Evolutionary conservation across 1,140 invertebrate species (phyloP).

Genomic region (Scaptomyza montana): DNA sequence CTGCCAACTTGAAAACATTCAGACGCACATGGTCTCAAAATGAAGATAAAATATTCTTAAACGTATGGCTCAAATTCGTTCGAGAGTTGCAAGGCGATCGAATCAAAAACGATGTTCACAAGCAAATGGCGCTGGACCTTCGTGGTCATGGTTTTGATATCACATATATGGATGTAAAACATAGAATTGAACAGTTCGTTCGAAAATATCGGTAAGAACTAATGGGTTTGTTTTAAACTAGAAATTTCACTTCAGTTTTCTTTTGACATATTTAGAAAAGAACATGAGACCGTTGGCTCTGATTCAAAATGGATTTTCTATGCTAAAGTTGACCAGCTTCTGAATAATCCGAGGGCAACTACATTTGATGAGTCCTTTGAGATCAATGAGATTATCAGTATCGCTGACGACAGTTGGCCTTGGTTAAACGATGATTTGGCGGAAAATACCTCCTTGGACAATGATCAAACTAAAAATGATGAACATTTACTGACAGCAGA

Average conservation of each 20-base stretch:
- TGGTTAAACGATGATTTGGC: not conserved
- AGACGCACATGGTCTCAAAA: conserved; percentile 2
- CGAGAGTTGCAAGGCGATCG: not conserved
- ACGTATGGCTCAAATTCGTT: conserved; percentile 2
- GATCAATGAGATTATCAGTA: not conserved
- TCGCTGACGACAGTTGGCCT: conserved; percentile 4
- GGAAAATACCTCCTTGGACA: too few species aligned
- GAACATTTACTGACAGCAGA: not conserved
- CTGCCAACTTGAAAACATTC: not conserved
- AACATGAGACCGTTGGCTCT: not conserved
- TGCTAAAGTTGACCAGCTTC: conserved; percentile 12
- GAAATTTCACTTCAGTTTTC: not conserved
- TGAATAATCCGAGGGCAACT: not conserved
- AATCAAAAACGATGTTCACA: not conserved
- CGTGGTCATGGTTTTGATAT: conserved; percentile 3
- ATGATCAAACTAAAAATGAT: too few species aligned
- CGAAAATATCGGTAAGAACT: conserved; percentile 41
- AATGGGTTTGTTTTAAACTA: too few species aligned
- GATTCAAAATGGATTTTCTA: conserved; percentile 48
- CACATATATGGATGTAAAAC: not conserved
- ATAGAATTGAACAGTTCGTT: conserved; percentile 18
- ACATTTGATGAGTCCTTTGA: conserved; percentile 10
- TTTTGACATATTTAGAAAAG: conserved; percentile 11
- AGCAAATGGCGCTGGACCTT: conserved; percentile 2
- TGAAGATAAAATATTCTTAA: conserved; percentile 18